Base-by-base conservation (phyloP, 2,888 invertebrate genomes). In the Drosophila demipolita region DNA sequence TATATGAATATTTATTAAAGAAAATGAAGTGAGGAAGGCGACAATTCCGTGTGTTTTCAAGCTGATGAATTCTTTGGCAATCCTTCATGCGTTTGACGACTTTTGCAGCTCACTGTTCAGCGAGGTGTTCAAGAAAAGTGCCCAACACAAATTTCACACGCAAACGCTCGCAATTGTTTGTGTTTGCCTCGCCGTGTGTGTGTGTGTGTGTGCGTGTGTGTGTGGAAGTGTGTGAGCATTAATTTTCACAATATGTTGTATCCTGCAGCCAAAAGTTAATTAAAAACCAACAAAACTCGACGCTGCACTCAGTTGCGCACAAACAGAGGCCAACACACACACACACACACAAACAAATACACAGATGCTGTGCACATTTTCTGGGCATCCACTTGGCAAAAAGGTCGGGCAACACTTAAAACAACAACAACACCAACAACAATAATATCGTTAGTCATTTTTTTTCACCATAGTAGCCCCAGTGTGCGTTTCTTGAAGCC, bases 261-360 rank as follows among this genome's bases (percentile, higher is more conserved):
- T 88, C 92, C 92, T 90, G 89, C 84, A 93, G 93, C 92, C 90
- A 92, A 91, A 92, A 93, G 93, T 93, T 93, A 93, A 93, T 93
- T 93, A 93, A 93, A 93, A 93, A 92, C 93, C 92, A 93, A 93
- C 93, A 93, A 92, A 90, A 92, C 92, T 91, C 81, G 75, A 80
- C 77, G 80, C 61, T 72, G 75, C 87, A 84, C 66, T 72, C 61
- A 70, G 69, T 48, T 42, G 33, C 58, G 45, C 61, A 35, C 59
- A 55, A 35, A 36, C 54, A 36, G 20, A 55, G 23, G 45, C 45
- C 29, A 29, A 15, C 32, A 45, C 59, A 66, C 15, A 62, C 15
- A 45, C 8, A 29, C 20, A 33, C 32, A 38, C 57, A 66, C 48
- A 48, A 45, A 63, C 35, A 72, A 57, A 20, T 64, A 60, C 57